Evolutionary conservation across 2,113 vertebrate genomes (phyloP).

Genomic region (Todiramphus chloris): DNA sequence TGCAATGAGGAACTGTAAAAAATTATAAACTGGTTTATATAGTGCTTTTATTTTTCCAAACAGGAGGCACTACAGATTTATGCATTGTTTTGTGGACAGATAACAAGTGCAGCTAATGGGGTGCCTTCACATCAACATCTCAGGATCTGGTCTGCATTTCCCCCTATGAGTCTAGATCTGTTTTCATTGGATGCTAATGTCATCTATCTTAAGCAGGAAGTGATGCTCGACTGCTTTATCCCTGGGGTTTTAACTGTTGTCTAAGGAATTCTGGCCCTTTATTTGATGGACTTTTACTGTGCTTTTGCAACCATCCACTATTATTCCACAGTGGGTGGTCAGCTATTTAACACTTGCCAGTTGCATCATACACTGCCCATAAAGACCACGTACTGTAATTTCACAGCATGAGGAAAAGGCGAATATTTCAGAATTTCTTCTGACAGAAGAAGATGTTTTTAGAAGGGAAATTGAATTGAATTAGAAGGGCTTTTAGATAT

Average conservation of each 20-base stretch:
- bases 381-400: conserved; percentile 42
- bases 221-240: conserved; percentile 71
- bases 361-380: conserved; percentile 22
- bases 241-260: conserved; percentile 64
- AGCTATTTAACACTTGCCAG: conserved; percentile 52
- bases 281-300: conserved; percentile 59
- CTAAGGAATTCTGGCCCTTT: conserved; percentile 64
- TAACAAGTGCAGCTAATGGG: conserved; percentile 49
- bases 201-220: conserved; percentile 72
- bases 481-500: neutral
- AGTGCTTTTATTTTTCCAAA: conserved; percentile 58
- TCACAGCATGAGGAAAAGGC: conserved; percentile 26
- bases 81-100: conserved; percentile 39
- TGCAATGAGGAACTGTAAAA: conserved; percentile 72
- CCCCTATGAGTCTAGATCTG: neutral
- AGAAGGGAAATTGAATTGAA: neutral
- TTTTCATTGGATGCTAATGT: conserved; percentile 52
- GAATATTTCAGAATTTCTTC: conserved; percentile 29
- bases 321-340: conserved; percentile 58
- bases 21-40: conserved; percentile 79
- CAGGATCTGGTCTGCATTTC: neutral
- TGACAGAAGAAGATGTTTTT: neutral
- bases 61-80: conserved; percentile 53
- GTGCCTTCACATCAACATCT: neutral
- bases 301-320: conserved; percentile 50